These are phyloP conservation scores for Hemicentrotus pulcherrimus DNA, from an alignment of 35 echinoderm and acorn worm genomes.

Conservation along the genomic window DNA sequence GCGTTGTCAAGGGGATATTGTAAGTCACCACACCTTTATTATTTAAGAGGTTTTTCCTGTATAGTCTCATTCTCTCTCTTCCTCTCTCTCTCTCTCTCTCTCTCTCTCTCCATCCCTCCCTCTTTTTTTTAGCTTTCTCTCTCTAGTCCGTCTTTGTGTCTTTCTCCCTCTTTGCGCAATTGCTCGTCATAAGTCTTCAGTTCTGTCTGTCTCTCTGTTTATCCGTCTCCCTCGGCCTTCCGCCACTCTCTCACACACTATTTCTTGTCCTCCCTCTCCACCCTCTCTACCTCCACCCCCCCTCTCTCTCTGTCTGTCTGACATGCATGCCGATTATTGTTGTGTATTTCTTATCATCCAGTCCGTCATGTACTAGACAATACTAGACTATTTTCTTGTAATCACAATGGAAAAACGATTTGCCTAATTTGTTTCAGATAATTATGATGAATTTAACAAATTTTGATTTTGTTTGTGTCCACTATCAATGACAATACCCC, in stretches of 20 bases:
- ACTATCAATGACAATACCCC: no score
- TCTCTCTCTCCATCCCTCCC: no score
- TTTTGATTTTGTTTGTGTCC: no score
- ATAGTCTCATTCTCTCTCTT: no score
- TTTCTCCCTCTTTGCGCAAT: neutral
- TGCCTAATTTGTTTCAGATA: neutral
- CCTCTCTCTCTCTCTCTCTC: neutral
- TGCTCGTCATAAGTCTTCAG: neutral
- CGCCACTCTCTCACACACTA: neutral
- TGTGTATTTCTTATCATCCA: no score
- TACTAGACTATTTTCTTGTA: no score
- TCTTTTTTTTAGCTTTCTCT: neutral
- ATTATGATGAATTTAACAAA: no score
- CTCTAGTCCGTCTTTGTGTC: neutral
- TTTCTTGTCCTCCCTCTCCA: neutral
- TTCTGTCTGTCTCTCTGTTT: neutral
- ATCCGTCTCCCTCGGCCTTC: neutral
- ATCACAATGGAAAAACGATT: neutral
- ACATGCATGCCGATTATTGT: no score
- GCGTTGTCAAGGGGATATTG: constrained; percentile 78
- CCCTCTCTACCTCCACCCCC: neutral
- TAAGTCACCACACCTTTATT: constrained; percentile 53
- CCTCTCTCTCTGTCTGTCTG: neutral
- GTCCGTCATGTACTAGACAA: no score
- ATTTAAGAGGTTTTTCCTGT: neutral